A percentile compares a stretch with the other conserved stretches of the same genome.
Evolutionary conservation across 2,113 vertebrate species (phyloP).

Genomic region (Trichechus manatus): DNA sequence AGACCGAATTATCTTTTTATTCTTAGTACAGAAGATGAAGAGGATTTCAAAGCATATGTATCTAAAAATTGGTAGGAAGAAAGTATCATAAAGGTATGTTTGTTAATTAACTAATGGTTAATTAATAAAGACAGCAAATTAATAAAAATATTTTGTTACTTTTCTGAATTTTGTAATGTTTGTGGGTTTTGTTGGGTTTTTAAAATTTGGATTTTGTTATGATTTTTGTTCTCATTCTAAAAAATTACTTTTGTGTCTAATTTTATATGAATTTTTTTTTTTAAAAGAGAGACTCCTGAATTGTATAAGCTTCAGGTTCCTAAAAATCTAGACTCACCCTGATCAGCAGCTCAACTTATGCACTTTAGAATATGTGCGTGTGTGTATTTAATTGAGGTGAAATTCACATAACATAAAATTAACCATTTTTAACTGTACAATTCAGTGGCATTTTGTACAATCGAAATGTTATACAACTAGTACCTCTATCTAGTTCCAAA

Average conservation of each 20-base stretch:
- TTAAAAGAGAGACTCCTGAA: neutral
- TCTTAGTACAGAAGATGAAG: neutral
- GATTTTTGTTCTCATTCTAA: neutral
- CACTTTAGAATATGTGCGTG: neutral
- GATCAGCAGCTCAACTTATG: neutral
- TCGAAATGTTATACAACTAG: neutral
- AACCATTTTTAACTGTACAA: neutral
- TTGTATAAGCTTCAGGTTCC: neutral
- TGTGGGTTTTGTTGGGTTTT: neutral
- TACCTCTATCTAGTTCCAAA: neutral
- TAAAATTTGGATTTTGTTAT: neutral
- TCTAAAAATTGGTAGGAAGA: neutral
- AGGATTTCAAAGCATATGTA: neutral
- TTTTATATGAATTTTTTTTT: neutral
- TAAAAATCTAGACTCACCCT: neutral
- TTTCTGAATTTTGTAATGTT: conserved; percentile 19
- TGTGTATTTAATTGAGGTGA: neutral
- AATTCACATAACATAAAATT: neutral
- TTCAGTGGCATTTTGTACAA: neutral
- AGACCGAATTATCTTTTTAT: neutral
- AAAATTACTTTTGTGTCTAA: neutral
- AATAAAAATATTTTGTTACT: neutral
- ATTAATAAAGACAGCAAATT: neutral
- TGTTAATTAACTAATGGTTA: neutral
- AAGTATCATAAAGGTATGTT: neutral